phyloP scores from a whole-genome alignment of 2,113 vertebrate species.

The Mus musculus region DNA sequence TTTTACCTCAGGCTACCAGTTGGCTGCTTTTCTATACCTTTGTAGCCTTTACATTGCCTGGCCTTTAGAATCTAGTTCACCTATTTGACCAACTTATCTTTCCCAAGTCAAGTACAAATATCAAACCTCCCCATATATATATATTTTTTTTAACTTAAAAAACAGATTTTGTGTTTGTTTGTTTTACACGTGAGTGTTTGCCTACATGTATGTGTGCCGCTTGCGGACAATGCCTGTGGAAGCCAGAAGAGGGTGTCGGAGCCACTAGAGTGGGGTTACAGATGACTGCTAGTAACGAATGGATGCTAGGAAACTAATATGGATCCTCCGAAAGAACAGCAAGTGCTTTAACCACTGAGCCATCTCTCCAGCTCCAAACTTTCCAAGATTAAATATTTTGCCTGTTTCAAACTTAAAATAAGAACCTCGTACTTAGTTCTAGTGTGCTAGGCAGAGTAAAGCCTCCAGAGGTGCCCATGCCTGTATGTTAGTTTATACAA shows the following conservation, averaged over 20 bases:
- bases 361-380: background rate
- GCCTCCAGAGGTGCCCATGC: background rate
- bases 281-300: background rate
- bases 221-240: background rate
- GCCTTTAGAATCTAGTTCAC: background rate
- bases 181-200: background rate
- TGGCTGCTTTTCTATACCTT: conserved; percentile 47
- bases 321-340: background rate
- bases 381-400: background rate
- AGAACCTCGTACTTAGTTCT: background rate
- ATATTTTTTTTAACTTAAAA: background rate
- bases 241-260: background rate
- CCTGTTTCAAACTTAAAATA: conserved; percentile 43
- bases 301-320: background rate
- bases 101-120: background rate
- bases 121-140: background rate
- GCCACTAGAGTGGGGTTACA: background rate
- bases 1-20: background rate
- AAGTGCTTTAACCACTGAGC: background rate
- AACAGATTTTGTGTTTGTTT: background rate
- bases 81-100: conserved; percentile 40
- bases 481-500: background rate
- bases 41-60: background rate
- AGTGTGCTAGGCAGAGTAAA: background rate
- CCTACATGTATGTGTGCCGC: background rate